phyloP scores from a whole-genome alignment of 2,113 vertebrate species.

The Grus americana region DNA sequence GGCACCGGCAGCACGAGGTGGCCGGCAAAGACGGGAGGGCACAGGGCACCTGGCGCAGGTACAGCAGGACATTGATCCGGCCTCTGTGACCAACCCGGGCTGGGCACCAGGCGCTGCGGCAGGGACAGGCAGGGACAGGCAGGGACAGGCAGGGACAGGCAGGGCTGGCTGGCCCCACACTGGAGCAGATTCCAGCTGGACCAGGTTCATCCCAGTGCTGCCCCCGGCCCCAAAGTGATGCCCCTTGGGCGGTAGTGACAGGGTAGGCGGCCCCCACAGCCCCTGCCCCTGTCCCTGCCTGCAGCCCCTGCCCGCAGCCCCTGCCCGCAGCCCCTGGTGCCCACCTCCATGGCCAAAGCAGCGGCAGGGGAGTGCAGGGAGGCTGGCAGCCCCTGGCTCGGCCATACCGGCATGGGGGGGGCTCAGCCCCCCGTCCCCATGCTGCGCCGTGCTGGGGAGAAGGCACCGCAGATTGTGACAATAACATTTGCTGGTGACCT shows the following conservation, averaged over 20 bases:
- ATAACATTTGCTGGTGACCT: neutral
- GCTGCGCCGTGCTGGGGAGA: fast-evolving
- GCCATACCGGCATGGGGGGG: neutral
- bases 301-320: neutral
- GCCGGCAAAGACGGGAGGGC: fast-evolving
- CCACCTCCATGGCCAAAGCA: fast-evolving
- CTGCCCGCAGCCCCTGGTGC: neutral
- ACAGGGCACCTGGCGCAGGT: neutral
- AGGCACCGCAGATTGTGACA: fast-evolving
- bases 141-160: neutral
- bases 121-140: neutral
- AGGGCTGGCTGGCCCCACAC: neutral
- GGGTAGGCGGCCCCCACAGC: neutral
- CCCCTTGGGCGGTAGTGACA: neutral
- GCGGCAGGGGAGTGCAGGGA: fast-evolving
- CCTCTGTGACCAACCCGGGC: neutral
- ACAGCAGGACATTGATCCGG: fast-evolving
- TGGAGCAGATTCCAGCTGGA: neutral
- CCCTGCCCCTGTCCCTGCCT: neutral
- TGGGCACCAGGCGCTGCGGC: neutral
- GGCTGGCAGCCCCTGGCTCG: neutral
- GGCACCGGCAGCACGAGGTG: fast-evolving
- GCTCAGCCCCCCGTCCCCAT: neutral
- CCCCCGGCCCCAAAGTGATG: neutral
- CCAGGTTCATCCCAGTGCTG: neutral